Conservation (phyloP, 2,888 invertebrate genomes). For the Uropetala carovei region DNA sequence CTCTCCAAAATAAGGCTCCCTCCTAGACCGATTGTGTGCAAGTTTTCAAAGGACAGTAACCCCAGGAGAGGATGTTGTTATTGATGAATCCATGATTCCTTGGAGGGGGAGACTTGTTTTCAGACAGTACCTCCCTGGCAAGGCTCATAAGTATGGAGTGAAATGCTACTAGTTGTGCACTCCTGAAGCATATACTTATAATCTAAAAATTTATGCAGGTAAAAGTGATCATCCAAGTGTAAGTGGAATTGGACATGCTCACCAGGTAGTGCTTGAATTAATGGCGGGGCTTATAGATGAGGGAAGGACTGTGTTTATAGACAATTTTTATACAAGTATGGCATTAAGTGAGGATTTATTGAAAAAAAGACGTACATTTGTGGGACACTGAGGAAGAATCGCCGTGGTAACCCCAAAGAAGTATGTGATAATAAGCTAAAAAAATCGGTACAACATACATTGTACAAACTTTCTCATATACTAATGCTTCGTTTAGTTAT, state of each 20-base stretch:
- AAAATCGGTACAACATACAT: too few species aligned
- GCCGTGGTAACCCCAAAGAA: constrained; percentile 71
- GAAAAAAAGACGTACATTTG: constrained; percentile 71
- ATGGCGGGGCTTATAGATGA: neutral
- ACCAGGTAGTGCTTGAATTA: constrained; percentile 31
- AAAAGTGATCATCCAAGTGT: neutral
- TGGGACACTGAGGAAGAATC: constrained; percentile 72
- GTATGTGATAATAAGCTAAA: constrained; percentile 71
- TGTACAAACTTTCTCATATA: too few species aligned
- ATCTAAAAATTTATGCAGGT: neutral
- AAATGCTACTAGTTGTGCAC: neutral
- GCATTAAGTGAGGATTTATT: constrained; percentile 70
- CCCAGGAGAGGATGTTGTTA: too few species aligned
- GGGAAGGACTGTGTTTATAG: constrained; percentile 20
- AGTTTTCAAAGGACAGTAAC: too few species aligned
- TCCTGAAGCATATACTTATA: constrained; percentile 5
- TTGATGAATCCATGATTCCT: too few species aligned
- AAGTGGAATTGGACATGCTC: neutral
- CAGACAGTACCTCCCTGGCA: too few species aligned
- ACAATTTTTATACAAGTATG: constrained; percentile 14
- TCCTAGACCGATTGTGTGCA: too few species aligned
- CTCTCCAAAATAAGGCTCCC: too few species aligned
- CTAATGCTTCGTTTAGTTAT: too few species aligned
- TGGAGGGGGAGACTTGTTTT: too few species aligned
- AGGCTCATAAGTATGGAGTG: neutral